Evolutionary conservation across 2,113 vertebrate species (phyloP).

Genomic region (Bubo bubo): DNA sequence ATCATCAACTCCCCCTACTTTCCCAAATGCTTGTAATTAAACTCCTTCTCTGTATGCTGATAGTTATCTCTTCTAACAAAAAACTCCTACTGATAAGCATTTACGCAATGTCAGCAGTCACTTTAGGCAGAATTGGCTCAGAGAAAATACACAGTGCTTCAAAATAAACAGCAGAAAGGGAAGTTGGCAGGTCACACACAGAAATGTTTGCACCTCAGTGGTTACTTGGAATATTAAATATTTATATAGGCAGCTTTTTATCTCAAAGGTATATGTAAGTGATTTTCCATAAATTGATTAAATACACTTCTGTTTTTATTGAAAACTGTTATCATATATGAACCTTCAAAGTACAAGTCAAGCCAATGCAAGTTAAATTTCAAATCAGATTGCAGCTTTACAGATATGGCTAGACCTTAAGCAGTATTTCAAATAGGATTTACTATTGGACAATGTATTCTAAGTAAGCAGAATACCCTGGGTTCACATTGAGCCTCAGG

Average conservation of each 20-base stretch:
- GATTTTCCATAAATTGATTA: slow-evolving; percentile 30
- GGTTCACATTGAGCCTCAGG: not conserved
- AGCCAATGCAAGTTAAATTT: not conserved
- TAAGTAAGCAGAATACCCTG: not conserved
- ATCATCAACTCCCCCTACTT: slow-evolving; percentile 44
- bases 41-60: slow-evolving; percentile 30
- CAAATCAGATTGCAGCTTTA: not conserved
- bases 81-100: slow-evolving; percentile 40
- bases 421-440: not conserved
- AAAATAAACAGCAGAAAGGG: slow-evolving; percentile 40
- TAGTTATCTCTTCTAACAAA: slow-evolving; percentile 34
- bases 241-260: slow-evolving; percentile 45
- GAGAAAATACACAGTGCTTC: slow-evolving; percentile 15
- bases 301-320: not conserved
- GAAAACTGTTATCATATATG: not conserved
- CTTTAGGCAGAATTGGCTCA: slow-evolving; percentile 38
- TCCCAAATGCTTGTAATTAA: slow-evolving; percentile 48
- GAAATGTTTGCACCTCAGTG: slow-evolving; percentile 33
- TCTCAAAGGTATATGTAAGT: not conserved
- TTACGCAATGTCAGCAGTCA: slow-evolving; percentile 51
- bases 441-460: not conserved
- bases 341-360: not conserved
- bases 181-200: not conserved
- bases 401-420: not conserved
- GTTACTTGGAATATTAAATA: slow-evolving; percentile 44